Evolutionary conservation across 2,113 vertebrate species (phyloP), one percentile per base, ranked within the genome.

Genomic region (Eolophus roseicapilla): DNA sequence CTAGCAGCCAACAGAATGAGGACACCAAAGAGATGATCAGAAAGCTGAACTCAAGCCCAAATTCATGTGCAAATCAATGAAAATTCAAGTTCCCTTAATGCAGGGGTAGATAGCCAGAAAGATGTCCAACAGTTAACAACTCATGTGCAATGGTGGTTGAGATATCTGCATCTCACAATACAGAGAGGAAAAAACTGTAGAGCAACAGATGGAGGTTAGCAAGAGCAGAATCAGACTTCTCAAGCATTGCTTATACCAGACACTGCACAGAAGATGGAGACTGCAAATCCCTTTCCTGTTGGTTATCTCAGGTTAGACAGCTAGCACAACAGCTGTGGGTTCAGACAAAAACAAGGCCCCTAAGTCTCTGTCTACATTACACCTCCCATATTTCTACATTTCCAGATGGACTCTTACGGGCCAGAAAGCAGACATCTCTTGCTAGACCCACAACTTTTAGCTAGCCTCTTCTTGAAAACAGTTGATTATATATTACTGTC

Each of bases 401-500:
- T 91, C 64, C 5, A 2, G 49, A 31, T n/a, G 3, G 53, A 68
- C 46, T 84, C 62, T 75, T 49, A 19, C 0, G 37, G 69, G 24
- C 29, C 50, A 90, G 69, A 75, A 86, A 84, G n/a, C 33, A 75
- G 47, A 64, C 46, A 68, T 33, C 24, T 79, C 78, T 73, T 88
- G 41, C 76, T 88, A 84, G 69, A 93, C 35, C 55, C 53, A 37
- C 79, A 62, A 77, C 88, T 96, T 95, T 31, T 68, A 85, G 82
- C 73, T 91, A 86, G 70, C 78, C 62, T 84, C 71, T 76, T 85
- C 95, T 92, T 88, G 86, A 93, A 96, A 96, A 93, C 71, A 93
- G 86, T 75, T 86, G 49, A 95, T 95, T 95, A 90, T 89, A 92
- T 92, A 94, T 60, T 86, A 82, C 87, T 82, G 82, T 74, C 93